Evolutionary conservation across 2,113 vertebrate genomes (phyloP).

Genomic region (Sorex fumeus): DNA sequence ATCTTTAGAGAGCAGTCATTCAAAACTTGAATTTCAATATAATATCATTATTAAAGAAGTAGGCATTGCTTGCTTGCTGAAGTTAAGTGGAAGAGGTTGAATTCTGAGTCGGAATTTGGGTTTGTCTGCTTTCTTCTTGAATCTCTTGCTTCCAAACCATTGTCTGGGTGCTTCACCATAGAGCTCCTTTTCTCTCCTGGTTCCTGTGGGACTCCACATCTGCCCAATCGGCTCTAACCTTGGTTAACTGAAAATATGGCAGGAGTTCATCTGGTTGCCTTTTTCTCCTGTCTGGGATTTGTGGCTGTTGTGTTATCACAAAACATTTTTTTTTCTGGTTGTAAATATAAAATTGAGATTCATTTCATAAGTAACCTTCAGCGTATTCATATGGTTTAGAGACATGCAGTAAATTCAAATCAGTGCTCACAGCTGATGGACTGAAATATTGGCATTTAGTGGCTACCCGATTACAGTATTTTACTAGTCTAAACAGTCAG

Average conservation of each 20-base stretch:
- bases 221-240: constrained; percentile 2
- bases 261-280: background rate
- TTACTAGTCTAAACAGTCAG: constrained; percentile 73
- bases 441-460: constrained; percentile 85
- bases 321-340: constrained; percentile 73
- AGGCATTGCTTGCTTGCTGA: constrained; percentile 32
- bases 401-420: constrained; percentile 79
- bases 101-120: constrained; percentile 54
- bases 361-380: constrained; percentile 77
- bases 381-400: constrained; percentile 79
- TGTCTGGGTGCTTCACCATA: background rate
- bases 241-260: constrained; percentile 23
- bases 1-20: constrained; percentile 78
- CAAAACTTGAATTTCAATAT: constrained; percentile 69
- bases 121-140: background rate
- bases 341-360: constrained; percentile 79
- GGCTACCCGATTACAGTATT: constrained; percentile 74
- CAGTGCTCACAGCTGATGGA: constrained; percentile 77
- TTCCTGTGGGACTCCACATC: background rate
- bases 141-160: constrained; percentile 51
- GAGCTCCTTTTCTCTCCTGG: constrained; percentile 8
- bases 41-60: constrained; percentile 77
- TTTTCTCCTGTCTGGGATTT: constrained; percentile 68
- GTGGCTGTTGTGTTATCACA: constrained; percentile 57
- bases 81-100: constrained; percentile 27